Conservation (phyloP, 1,140 invertebrate genomes). For the Psix sp. region DNA sequence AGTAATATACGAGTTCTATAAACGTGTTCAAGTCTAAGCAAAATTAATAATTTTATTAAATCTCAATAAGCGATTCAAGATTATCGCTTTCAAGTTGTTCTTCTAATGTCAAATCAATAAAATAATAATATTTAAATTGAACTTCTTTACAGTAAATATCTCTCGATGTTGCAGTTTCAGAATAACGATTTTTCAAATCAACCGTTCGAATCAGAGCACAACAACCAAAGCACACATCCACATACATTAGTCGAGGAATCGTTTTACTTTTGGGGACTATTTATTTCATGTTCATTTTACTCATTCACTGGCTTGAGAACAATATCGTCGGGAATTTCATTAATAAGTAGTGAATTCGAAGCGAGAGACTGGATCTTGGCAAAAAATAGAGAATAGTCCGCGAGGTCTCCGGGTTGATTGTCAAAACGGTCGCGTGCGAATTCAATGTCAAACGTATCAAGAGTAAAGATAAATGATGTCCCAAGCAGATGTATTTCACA, state of each 20-base stretch:
- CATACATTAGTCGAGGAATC: too few relatives aligned
- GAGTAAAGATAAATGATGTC: slow-evolving; percentile 19
- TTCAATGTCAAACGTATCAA: slow-evolving; percentile 26
- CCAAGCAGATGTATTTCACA: slow-evolving; percentile 52
- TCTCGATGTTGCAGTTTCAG: too few relatives aligned
- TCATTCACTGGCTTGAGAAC: slow-evolving; percentile 59
- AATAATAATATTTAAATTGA: too few relatives aligned
- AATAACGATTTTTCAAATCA: too few relatives aligned
- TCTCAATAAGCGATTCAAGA: too few relatives aligned
- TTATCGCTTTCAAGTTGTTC: too few relatives aligned
- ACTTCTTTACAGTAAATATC: too few relatives aligned
- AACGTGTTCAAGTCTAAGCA: too few relatives aligned
- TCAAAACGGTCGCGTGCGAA: slow-evolving; percentile 22
- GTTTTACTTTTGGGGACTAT: background rate
- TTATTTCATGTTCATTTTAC: slow-evolving; percentile 26
- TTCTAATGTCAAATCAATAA: too few relatives aligned
- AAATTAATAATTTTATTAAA: too few relatives aligned
- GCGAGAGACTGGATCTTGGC: slow-evolving; percentile 18
- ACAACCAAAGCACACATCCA: slow-evolving; percentile 1
- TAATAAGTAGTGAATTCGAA: slow-evolving; percentile 25
- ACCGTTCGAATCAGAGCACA: slow-evolving; percentile 5
- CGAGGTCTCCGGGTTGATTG: slow-evolving; percentile 48
- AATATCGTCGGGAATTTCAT: slow-evolving; percentile 38
- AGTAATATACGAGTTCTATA: too few relatives aligned
- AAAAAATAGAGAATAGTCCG: slow-evolving; percentile 62